Base-by-base conservation (phyloP, 2,797 vertebrate species). In the Amniataba percoides region DNA sequence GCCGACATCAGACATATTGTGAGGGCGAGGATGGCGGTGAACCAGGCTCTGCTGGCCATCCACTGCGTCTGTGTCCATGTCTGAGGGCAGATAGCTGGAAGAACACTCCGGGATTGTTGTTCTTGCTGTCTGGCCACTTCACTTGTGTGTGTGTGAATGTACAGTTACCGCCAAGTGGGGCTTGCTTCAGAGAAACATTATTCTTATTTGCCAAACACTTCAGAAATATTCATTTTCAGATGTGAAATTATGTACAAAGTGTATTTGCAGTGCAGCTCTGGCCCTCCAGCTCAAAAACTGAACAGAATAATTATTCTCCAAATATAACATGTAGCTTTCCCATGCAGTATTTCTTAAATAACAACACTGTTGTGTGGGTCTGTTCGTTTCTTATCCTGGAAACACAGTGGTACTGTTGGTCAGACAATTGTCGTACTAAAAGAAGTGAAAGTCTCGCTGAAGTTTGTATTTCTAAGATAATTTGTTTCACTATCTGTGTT, bases 1-100 rank as follows among this genome's bases (percentile, higher is more conserved):
- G 88, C 79, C n/a, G 70, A 86, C 89, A 88, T 89, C 87, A 92
- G 86, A 89, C 77, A 74, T 62, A 62, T 59, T 77, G 80, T 71
- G 64, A 76, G 82, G 64, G 78, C 12, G 23, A 69, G 61, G 63
- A 76, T 71, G 67, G 82, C 86, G 73, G 36, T 62, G 71, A 58
- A 63, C 62, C 68, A 74, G 71, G 39, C 71, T 78, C 19, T 53
- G 63, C 46, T 78, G 89, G 77, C 85, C 70, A 6, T 52, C 52
- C 36, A 15, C 18, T 46, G 43, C 40, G 42, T 80, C 78, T 78
- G 75, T 70, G 67, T 80, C 62, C 59, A 60, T 65, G 80, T 84
- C 75, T 57, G 72, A 83, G 71, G 76, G 68, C 74, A 77, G 74
- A 70, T 78, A 82, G 62, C 64, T 83, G 59, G 76, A 78, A 55